Conservation (phyloP, 2,797 vertebrate genomes). For the Myripristis murdjan region DNA sequence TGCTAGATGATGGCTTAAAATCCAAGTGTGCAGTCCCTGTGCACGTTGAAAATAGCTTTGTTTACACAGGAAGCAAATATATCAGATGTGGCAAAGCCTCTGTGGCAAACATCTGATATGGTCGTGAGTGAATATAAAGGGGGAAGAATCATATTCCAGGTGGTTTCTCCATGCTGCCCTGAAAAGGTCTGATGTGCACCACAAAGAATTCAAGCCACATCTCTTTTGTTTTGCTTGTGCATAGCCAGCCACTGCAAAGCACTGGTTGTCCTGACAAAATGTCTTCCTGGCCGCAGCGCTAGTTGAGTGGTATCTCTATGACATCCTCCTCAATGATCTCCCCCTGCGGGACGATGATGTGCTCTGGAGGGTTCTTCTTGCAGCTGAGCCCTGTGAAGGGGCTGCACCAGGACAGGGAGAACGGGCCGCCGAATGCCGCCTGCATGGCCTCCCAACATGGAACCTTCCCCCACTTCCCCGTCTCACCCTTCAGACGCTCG, state of each 20-base stretch:
- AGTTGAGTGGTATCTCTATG: constrained; percentile 84
- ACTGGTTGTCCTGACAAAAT: not conserved
- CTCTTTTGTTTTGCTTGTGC: not conserved
- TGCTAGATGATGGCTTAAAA: not conserved
- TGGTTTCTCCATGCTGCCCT: not conserved
- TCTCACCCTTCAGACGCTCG: constrained; percentile 93
- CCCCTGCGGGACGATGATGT: constrained; percentile 68
- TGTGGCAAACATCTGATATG: not conserved
- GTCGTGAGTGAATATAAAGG: constrained; percentile 17
- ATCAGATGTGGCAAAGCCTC: not conserved
- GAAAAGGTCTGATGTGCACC: not conserved
- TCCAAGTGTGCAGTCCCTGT: not conserved
- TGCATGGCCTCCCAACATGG: constrained; percentile 88
- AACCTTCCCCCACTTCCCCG: constrained; percentile 88
- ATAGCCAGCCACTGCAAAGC: not conserved
- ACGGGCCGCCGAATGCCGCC: constrained; percentile 87
- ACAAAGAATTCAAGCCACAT: not conserved
- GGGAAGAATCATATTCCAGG: constrained; percentile 2
- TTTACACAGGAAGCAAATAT: not conserved
- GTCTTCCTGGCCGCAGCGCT: constrained; percentile 23
- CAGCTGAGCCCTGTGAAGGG: constrained; percentile 89
- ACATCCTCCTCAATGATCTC: constrained; percentile 86
- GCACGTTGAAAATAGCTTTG: not conserved
- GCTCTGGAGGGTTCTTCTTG: constrained; percentile 47
- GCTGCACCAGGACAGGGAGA: constrained; percentile 91